These are phyloP conservation scores for Galeruca laticollis DNA, from an alignment of 2,888 invertebrate species.

Conservation along the genomic window DNA sequence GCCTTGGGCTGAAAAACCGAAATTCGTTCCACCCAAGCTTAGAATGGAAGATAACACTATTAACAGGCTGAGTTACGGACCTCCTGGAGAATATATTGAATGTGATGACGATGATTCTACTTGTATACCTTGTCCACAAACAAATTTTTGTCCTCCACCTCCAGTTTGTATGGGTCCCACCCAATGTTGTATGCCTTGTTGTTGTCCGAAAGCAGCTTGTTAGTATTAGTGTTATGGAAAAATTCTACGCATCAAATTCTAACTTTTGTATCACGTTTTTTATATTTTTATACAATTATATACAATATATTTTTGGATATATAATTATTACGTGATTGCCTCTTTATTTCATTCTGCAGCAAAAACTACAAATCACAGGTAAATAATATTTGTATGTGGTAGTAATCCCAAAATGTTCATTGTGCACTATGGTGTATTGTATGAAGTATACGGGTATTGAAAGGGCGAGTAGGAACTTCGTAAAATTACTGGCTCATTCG, in stretches of 20 bases:
- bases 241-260: constrained; percentile 1
- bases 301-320: constrained; percentile 1
- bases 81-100: constrained; percentile 72
- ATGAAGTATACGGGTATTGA: too few relatives aligned
- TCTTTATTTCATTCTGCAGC: too few relatives aligned
- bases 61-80: constrained; percentile 73
- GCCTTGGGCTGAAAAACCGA: constrained; percentile 65
- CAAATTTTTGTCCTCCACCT: constrained; percentile 45
- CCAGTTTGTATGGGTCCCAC: constrained; percentile 47
- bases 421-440: too few relatives aligned
- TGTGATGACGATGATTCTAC: constrained; percentile 70
- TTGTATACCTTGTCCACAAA: constrained; percentile 66
- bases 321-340: neutral
- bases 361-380: too few relatives aligned
- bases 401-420: too few relatives aligned
- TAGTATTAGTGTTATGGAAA: constrained; percentile 40
- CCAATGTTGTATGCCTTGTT: constrained; percentile 60
- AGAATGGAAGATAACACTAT: constrained; percentile 72
- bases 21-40: constrained; percentile 64
- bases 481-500: too few relatives aligned
- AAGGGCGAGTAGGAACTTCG: too few relatives aligned
- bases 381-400: too few relatives aligned
- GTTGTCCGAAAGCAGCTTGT: constrained; percentile 64
- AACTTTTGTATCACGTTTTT: neutral
- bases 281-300: constrained; percentile 1